Base-by-base conservation (phyloP, 1,140 invertebrate species). In the Calliphora vicina region DNA sequence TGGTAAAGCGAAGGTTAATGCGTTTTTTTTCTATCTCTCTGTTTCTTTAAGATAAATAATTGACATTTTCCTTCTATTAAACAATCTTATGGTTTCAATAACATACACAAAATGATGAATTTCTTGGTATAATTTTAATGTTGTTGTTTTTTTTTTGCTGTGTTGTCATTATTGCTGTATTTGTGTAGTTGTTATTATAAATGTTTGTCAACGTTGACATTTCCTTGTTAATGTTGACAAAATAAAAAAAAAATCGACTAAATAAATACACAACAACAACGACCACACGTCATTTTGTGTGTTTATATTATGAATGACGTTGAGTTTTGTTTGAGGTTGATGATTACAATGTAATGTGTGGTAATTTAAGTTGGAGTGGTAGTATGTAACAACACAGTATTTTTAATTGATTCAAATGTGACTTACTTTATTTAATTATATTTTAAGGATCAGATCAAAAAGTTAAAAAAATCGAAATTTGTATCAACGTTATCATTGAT, bases 51-150 rank as follows among this genome's bases (percentile, higher is more conserved):
- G 61, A 67, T 67, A 67, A 67, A 67, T 67, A 67, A 67, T 67
- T 67, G 61, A 67, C 61, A 67, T 67, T 67, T 67, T 67, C 20
- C 61, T 67, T 25, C 61, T 67, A 67, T 67, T 67, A 67, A 67
- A 67, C 61, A 67, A 67, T 67, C 61, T 67, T 67, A 67, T 67
- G 61, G 61, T 67, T 67, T 67, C 61, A 67, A 67, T 67, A 67
- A 67, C 61, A n/a, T n/a, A n/a, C n/a, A 20, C 8, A 67, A 67
- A 67, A 67, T 67, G 20, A 67, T 67, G 20, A 67, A 25, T 67
- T 67, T 67, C 61, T 67, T 23, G 25, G 61, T 67, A 67, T 9
- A 23, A 25, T 67, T 20, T 67, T n/a, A n/a, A n/a, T n/a, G n/a
- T n/a, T n/a, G n/a, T n/a, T n/a, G n/a, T n/a, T n/a, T n/a, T n/a